Evolutionary conservation across 1,140 invertebrate genomes (phyloP).

Genomic region (Meloidogyne exigua): DNA sequence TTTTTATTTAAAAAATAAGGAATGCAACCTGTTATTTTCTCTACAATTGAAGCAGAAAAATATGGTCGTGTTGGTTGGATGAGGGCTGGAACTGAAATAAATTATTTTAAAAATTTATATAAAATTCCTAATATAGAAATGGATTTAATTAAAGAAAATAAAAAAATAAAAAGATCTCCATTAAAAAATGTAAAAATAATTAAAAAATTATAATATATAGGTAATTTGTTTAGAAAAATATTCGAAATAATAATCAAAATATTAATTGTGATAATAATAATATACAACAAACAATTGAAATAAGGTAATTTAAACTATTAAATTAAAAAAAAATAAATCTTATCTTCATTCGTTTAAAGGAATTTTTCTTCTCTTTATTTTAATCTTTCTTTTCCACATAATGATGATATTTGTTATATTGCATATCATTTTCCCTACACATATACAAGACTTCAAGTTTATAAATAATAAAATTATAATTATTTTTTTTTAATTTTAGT

Average conservation of each 20-base stretch:
- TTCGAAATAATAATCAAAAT: too few species aligned
- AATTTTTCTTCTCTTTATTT: slow-evolving; percentile 86
- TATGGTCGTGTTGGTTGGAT: slow-evolving; percentile 73
- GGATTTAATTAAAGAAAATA: neutral
- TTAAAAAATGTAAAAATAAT: neutral
- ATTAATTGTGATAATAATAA: too few species aligned
- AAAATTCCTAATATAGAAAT: slow-evolving; percentile 25
- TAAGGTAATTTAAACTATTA: neutral
- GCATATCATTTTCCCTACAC: slow-evolving; percentile 96
- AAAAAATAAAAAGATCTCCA: neutral
- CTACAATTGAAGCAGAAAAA: slow-evolving; percentile 72
- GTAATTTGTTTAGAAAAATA: neutral
- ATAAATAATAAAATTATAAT: slow-evolving; percentile 73
- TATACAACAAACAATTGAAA: too few species aligned
- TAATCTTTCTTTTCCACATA: slow-evolving; percentile 84
- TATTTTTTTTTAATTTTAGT: slow-evolving; percentile 67
- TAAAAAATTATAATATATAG: neutral
- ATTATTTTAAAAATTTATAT: slow-evolving; percentile 74
- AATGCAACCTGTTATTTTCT: slow-evolving; percentile 87
- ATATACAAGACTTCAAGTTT: slow-evolving; percentile 77
- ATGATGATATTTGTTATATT: slow-evolving; percentile 85
- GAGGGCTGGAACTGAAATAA: slow-evolving; percentile 75
- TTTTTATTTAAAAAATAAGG: slow-evolving; percentile 65
- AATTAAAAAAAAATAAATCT: neutral
- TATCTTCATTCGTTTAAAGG: too few species aligned